Evolutionary conservation across 2,113 vertebrate species (phyloP).

Genomic region (Dascyllus trimaculatus): DNA sequence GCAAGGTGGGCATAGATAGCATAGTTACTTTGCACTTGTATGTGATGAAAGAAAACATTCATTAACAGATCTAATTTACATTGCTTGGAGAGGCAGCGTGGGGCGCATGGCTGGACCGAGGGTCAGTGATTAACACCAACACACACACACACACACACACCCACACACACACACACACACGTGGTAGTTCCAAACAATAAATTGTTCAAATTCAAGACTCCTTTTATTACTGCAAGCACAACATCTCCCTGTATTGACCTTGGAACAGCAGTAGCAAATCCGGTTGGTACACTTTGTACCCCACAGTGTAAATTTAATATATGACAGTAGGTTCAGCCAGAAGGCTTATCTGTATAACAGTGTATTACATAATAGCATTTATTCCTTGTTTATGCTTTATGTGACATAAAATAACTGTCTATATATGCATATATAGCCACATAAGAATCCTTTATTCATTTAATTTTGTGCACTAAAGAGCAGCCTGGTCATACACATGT

Average conservation of each 20-base stretch:
- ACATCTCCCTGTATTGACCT: too few relatives aligned
- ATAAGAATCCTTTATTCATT: too few relatives aligned
- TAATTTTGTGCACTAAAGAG: background rate
- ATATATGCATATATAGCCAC: too few relatives aligned
- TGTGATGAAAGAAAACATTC: slow-evolving; percentile 91
- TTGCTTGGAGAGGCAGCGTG: slow-evolving; percentile 48
- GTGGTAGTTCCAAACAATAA: slow-evolving; percentile 1
- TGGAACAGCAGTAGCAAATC: too few relatives aligned
- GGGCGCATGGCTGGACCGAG: background rate
- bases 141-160: slow-evolving; percentile 5
- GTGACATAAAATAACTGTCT: too few relatives aligned
- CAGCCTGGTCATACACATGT: background rate
- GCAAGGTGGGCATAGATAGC: slow-evolving; percentile 90
- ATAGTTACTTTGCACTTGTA: slow-evolving; percentile 84
- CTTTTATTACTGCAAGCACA: too few relatives aligned
- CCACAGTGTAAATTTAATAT: too few relatives aligned
- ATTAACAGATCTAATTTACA: slow-evolving; percentile 89
- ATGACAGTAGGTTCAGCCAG: too few relatives aligned
- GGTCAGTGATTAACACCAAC: slow-evolving; percentile 39
- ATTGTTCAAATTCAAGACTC: slow-evolving; percentile 10
- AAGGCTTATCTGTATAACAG: too few relatives aligned
- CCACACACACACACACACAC: background rate
- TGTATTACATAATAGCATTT: too few relatives aligned
- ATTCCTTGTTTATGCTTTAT: too few relatives aligned
- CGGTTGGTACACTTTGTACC: too few relatives aligned